Evolutionary conservation across 2,113 vertebrate species (phyloP), one percentile per base, ranked within the genome.

Genomic region (Vireo altiloquus): DNA sequence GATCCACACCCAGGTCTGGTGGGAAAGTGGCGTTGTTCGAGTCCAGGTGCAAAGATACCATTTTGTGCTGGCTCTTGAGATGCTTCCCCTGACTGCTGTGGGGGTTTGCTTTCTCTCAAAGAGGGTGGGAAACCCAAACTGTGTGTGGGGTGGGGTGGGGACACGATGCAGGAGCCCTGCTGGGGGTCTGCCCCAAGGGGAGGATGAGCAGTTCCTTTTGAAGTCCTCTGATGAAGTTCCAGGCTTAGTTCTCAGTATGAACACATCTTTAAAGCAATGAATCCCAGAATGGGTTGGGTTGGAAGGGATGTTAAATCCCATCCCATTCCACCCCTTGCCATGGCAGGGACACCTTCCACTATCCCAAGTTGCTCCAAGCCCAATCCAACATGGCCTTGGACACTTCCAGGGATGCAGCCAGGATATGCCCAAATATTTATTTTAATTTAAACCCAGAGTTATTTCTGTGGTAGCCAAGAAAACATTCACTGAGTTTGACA

Each of bases 31-130:
- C 3, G 4, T 10, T 7, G 0, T n/a, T 90, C 70, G 28, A 46
- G 20, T 21, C 61, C 24, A n/a, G 1, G 2, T 9, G 16, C 10
- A 35, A n/a, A 78, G 16, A 28, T 1, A 3, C 0, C 17, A 3
- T 79, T 81, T 63, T 46, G 20, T 19, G 47, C 25, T 81, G 39
- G 24, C 40, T 71, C 25, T 31, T 1, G 11, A 66, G 71, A 20
- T 1, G 8, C 14, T 74, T 54, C 22, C 19, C 10, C 15, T 42
- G 49, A 12, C 24, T 79, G 15, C 42, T 61, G 31, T 4, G 42
- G 37, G 33, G 12, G 9, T 47, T 81, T 94, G 46, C 20, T 60
- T 27, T 20, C 30, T 33, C 31, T 40, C 1, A 1, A 25, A 53
- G 15, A 61, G 21, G 15, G 57, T 5, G 17, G 25, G 49, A 68